Evolutionary conservation across 53 echinoderm and acorn worm species (phyloP), one percentile per base, ranked within the genome.

Genomic region (Pentamera pediparva): DNA sequence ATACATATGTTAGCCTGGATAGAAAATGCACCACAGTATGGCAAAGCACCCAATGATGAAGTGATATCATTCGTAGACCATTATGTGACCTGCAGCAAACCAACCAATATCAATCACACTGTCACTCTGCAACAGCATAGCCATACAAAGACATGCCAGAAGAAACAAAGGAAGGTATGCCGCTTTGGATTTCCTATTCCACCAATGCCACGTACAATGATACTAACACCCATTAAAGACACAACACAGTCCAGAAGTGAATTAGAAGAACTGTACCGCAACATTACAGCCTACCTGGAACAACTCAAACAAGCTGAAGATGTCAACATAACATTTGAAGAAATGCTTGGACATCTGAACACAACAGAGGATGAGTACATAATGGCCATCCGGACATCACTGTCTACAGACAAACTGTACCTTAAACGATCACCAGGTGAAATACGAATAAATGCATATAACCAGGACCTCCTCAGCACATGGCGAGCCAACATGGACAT

Each of bases 401-500:
- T 43, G 8, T 11, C 43, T 11, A 15, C 43, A 11, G 9, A 43
- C 43, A 43, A 43, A 43, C 43, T 43, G 9, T 43, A 11, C 43
- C 15, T 43, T 20, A n/a, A n/a, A n/a, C n/a, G n/a, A n/a, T n/a
- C n/a, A n/a, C n/a, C n/a, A n/a, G n/a, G n/a, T 41, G 83, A 79
- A 30, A 50, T 73, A 2, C 30, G 76, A 43, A 41, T 81, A 2
- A 86, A 86, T 69, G 58, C 22, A 2, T 86, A 86, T 52, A 86
- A 81, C 52, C 37, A 64, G 1, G 19, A 37, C 20, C 26, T 86
- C 10, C 11, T 81, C 26, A 31, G 41, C 67, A 74, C 81, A 20
- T 81, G 80, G 86, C 64, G 81, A 36, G 80, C 86, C 12, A 85
- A 85, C 56, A 55, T 54, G 32, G 84, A 84, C 35, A 69, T 61